A percentile compares a stretch with the other conserved stretches of the same genome.
Conservation (phyloP, 1,140 invertebrate genomes). For the Drosophila miranda region DNA sequence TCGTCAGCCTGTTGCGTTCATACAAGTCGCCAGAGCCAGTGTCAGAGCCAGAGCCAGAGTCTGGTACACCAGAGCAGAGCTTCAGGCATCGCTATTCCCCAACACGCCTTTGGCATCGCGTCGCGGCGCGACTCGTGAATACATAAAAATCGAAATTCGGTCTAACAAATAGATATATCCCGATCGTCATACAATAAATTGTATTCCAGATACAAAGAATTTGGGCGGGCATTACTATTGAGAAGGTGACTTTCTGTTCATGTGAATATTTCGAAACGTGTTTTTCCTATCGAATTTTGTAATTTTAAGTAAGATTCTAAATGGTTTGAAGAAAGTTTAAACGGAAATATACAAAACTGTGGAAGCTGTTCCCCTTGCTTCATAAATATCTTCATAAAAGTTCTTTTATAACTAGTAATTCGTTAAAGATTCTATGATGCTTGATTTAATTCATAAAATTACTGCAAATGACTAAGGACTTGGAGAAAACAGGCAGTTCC, state of each 20-base stretch:
- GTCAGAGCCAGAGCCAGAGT: no score
- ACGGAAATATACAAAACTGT: no score
- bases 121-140: constrained; percentile 22
- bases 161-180: constrained; percentile 42
- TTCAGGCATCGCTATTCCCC: constrained; percentile 15
- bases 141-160: constrained; percentile 7
- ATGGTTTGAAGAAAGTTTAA: not conserved
- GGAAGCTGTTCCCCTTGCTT: no score
- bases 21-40: constrained; percentile 5
- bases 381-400: no score
- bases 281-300: not conserved
- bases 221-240: constrained; percentile 58
- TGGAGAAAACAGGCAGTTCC: no score
- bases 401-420: no score
- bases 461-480: no score
- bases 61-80: constrained; percentile 7
- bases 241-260: constrained; percentile 58
- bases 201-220: constrained; percentile 47
- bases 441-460: no score
- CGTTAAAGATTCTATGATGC: no score
- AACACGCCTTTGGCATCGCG: constrained; percentile 7
- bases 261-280: constrained; percentile 34
- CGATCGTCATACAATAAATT: constrained; percentile 63
- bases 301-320: not conserved
- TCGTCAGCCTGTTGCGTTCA: constrained; percentile 82